Evolutionary conservation across 2,888 invertebrate genomes (phyloP), one percentile per base, ranked within the genome.

Genomic region (Crepidodera aurea): DNA sequence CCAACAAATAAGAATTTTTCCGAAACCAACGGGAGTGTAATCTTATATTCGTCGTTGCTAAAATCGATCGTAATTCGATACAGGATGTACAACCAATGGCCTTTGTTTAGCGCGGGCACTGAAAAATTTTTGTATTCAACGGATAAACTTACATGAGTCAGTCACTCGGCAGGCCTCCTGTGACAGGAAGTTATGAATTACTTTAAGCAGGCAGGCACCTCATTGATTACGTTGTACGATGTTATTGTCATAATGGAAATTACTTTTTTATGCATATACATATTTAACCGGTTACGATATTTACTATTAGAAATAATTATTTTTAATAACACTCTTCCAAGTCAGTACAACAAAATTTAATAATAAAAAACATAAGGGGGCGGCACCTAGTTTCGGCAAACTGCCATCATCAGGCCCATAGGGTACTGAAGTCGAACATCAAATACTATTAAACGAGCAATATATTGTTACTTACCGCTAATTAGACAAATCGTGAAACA

Each of bases 131-230:
- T 68, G 66, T 73, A 74, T 74, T 71, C 71, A 67, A 66, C 54
- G 69, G 68, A 71, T 71, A 69, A 62, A 67, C 69, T 72, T 71
- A 68, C 71, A 71, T 72, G 73, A 75, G 65, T 74, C 74, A 73
- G 65, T 56, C 16, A 25, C 25, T 39, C 42, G 22, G 12, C 15
- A 44, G n/a, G 42, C 22, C 13, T 32, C 22, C 56, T 29, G 22
- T 57, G 62, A 66, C 74, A 74, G 73, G 74, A 75, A 73, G 74
- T 73, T 72, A 69, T 72, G 73, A 72, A 73, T 74, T 73, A 69
- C 60, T 50, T 42, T 40, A 46, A 29, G 48, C 64, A 53, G 51
- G 58, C 65, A 62, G 57, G 60, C 62, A 60, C 62, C 44, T 65
- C 60, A 62, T 65, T 58, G 65, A 65, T 62, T 65, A 62, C 42